phyloP scores from a whole-genome alignment of 2,888 invertebrate genomes.

The Acrobasis suavella region DNA sequence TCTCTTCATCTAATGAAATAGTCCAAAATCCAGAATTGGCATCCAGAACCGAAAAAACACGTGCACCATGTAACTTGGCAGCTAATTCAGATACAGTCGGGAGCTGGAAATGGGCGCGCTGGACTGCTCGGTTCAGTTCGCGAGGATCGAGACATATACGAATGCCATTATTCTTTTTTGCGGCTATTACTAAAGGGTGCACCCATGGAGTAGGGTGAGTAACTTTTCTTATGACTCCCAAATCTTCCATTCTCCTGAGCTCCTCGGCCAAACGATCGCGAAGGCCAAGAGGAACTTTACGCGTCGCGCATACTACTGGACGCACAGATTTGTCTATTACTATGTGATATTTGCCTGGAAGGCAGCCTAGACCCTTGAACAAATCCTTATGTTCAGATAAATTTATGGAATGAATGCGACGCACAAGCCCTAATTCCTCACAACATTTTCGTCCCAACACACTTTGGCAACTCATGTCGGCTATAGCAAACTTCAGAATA shows the following conservation, averaged over 20 bases:
- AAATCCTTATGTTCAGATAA: conserved; percentile 14
- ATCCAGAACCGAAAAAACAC: not conserved
- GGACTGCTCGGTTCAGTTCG: no score
- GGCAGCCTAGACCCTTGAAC: conserved; percentile 27
- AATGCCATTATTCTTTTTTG: no score
- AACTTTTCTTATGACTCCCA: no score
- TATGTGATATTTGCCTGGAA: conserved; percentile 29
- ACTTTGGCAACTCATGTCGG: conserved; percentile 13
- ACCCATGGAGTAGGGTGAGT: no score
- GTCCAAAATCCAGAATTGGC: conserved; percentile 1
- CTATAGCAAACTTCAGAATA: conserved; percentile 25
- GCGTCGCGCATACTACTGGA: conserved; percentile 27
- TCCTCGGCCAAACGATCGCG: no score
- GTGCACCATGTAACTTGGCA: no score
- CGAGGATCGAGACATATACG: no score
- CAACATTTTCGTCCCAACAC: conserved; percentile 7
- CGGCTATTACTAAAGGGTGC: no score
- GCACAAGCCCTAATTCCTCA: conserved; percentile 23
- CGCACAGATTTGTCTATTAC: conserved; percentile 23
- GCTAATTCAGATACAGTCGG: no score
- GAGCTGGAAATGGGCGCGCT: no score
- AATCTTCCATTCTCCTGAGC: no score
- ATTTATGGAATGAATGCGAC: conserved; percentile 23
- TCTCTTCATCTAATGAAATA: not conserved
- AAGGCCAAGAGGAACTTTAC: conserved; percentile 25